These are phyloP conservation scores for Irena cyanogastra DNA, from an alignment of 2,113 vertebrate genomes.

Conservation along the genomic window DNA sequence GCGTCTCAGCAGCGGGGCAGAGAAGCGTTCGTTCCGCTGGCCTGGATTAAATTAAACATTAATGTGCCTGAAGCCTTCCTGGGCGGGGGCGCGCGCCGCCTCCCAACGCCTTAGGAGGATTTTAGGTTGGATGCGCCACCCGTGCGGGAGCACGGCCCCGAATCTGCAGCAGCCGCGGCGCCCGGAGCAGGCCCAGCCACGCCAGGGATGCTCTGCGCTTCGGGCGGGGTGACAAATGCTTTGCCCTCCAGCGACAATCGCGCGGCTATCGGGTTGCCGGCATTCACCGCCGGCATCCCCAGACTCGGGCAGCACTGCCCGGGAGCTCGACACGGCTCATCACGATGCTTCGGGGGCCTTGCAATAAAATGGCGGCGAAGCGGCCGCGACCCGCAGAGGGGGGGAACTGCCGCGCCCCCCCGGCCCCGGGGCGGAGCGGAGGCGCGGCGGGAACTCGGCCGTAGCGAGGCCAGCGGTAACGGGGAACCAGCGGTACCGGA, in stretches of 20 bases:
- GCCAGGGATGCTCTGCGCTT: background rate
- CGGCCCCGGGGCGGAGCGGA: background rate
- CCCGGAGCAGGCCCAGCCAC: background rate
- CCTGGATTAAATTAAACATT: background rate
- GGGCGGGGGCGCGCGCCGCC: accelerated
- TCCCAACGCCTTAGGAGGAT: accelerated
- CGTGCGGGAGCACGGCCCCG: background rate
- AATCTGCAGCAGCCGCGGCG: background rate
- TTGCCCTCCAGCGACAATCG: background rate
- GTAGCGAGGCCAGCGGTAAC: background rate
- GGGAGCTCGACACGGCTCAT: background rate
- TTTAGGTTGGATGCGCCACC: background rate
- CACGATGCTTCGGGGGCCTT: background rate
- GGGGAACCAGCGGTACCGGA: background rate
- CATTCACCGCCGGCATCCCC: background rate
- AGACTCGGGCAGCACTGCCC: background rate
- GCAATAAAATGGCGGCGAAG: constrained; percentile 15
- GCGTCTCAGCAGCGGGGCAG: background rate
- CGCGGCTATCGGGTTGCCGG: background rate
- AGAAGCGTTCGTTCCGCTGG: background rate
- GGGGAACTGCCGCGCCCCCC: background rate
- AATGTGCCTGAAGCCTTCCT: background rate
- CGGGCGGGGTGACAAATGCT: background rate
- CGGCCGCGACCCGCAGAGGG: background rate
- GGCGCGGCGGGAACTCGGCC: background rate